Percentiles rank a stretch among this genome's conserved stretches.
These are phyloP conservation scores for Candoia aspera DNA, from an alignment of 2,113 vertebrate genomes.

Conservation along the genomic window DNA sequence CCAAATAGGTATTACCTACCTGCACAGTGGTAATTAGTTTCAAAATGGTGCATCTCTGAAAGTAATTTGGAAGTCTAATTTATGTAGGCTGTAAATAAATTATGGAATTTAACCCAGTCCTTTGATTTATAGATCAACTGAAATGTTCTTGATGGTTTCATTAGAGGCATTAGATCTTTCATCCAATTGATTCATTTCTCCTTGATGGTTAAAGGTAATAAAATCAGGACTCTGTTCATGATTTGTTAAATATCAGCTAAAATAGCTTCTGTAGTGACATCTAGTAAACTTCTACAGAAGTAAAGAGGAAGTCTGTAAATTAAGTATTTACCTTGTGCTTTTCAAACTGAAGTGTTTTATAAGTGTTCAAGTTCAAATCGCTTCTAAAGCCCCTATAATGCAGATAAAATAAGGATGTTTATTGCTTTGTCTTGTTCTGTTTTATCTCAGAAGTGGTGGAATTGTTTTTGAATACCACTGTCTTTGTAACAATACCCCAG, in stretches of 20 bases:
- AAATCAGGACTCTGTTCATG: background rate
- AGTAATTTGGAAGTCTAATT: background rate
- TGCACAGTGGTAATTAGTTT: background rate
- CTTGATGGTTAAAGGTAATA: background rate
- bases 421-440: background rate
- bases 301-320: background rate
- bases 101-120: background rate
- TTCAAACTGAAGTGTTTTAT: constrained; percentile 14
- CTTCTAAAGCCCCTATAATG: background rate
- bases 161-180: constrained; percentile 31
- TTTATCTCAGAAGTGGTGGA: background rate
- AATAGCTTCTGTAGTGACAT: constrained; percentile 64
- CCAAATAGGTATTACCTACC: background rate
- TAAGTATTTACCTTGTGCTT: background rate
- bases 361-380: background rate
- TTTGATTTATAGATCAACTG: background rate
- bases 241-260: constrained; percentile 26
- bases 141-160: background rate
- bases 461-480: background rate
- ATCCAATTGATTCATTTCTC: constrained; percentile 23
- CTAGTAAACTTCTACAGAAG: constrained; percentile 63
- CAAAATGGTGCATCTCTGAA: background rate
- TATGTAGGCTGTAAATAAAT: background rate
- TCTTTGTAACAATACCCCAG: constrained; percentile 21
- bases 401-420: background rate